Base-by-base conservation (phyloP, 2,113 vertebrate species). In the Malurus elegans region DNA sequence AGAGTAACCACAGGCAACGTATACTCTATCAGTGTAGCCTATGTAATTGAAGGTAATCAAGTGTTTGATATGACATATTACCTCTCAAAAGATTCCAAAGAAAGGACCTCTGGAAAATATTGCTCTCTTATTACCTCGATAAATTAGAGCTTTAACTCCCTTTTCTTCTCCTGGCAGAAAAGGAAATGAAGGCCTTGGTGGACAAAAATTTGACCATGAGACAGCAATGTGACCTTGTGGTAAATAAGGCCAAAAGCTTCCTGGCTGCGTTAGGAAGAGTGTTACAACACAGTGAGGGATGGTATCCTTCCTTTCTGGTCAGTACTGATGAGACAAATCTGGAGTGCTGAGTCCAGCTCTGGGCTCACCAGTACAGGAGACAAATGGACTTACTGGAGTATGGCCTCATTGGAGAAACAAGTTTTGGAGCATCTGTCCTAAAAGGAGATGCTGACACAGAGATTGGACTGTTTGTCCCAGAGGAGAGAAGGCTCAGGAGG, bases 201-300 rank as follows among this genome's bases (percentile, higher is more conserved):
- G 26, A 66, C 19, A 45, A 90, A 53, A 62, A 18, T 2, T 12
- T 61, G 12, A 29, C 32, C 10, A 36, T 21, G 18, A 66, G 11
- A 14, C 11, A 57, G 6, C 5, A 54, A 31, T 12, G 3, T 38
- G 14, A n/a, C 20, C 16, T 67, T 34, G 16, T 12, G 14, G 34
- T 34, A 72, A 58, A 0, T 42, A 71, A 42, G 12, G 60, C 20
- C 16, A 60, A 69, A 10, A 44, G 8, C 26, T 72, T 72, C 31
- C n/a, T 29, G 24, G 7, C 12, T 91, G 10, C 16, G 18, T 34
- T 58, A 54, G 42, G 12, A 71, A 17, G 34, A 60, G 12, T 24
- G 10, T 56, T 56, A 11, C 4, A 58, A 5, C 5, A 50, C 0
- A 0, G 17, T 10, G 0, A 81, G 14, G 12, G 19, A 8, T 8